Percentiles rank a stretch among this genome's conserved stretches.
phyloP scores from a whole-genome alignment of 2,888 invertebrate species.

The Drosophila siamana region DNA sequence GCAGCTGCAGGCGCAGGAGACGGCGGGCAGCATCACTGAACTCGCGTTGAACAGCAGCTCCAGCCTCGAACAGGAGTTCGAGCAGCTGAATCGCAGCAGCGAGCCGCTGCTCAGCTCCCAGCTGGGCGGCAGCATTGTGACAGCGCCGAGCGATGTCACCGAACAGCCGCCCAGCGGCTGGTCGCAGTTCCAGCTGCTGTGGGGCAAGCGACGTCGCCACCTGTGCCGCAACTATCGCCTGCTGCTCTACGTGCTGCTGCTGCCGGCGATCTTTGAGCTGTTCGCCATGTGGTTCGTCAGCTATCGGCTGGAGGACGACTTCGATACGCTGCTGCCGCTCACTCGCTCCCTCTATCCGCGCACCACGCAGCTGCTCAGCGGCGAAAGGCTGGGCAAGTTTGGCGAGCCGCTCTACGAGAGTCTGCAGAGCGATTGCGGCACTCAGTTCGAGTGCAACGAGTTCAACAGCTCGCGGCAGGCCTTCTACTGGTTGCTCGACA shows the following conservation, averaged over 20 bases:
- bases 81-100: constrained; percentile 67
- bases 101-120: neutral
- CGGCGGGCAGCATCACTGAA: constrained; percentile 85
- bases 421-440: constrained; percentile 47
- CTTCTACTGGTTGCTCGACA: constrained; percentile 86
- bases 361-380: constrained; percentile 84
- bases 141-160: constrained; percentile 56
- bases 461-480: constrained; percentile 81
- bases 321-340: constrained; percentile 87
- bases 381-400: constrained; percentile 72
- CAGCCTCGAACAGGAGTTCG: constrained; percentile 89
- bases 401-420: constrained; percentile 65
- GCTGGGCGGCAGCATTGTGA: constrained; percentile 36
- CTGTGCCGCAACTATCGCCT: constrained; percentile 87
- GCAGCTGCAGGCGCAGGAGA: constrained; percentile 85
- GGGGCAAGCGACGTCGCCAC: constrained; percentile 87
- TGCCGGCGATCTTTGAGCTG: constrained; percentile 88
- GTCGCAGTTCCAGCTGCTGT: constrained; percentile 85
- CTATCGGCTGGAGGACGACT: constrained; percentile 88
- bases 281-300: constrained; percentile 90
- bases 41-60: constrained; percentile 88
- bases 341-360: constrained; percentile 86
- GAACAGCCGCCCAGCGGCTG: constrained; percentile 57
- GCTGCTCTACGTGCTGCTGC: constrained; percentile 87
- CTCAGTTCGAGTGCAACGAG: constrained; percentile 64